phyloP scores from a whole-genome alignment of 2,113 vertebrate species.

The Paradisaea rubra region DNA sequence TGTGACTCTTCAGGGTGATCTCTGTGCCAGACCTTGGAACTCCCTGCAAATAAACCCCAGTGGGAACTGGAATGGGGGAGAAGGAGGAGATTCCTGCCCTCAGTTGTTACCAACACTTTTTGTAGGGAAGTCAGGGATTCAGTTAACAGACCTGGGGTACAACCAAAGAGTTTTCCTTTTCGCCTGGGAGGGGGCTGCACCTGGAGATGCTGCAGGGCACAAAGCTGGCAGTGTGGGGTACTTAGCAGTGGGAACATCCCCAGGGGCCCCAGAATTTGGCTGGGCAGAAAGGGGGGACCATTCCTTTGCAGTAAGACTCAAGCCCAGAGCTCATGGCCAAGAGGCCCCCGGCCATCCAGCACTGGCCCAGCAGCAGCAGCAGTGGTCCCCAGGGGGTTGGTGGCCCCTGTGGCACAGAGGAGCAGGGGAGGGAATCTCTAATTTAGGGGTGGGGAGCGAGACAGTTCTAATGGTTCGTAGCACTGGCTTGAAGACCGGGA shows the following conservation, averaged over 20 bases:
- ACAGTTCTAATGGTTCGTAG: background rate
- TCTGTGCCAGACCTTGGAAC: background rate
- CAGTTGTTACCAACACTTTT: background rate
- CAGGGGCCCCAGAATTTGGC: background rate
- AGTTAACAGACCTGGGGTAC: background rate
- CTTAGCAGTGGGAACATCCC: background rate
- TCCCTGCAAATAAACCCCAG: background rate
- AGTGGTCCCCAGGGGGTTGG: background rate
- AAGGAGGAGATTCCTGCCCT: background rate
- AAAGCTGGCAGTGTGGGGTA: background rate
- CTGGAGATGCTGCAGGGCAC: background rate
- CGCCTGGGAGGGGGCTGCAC: background rate
- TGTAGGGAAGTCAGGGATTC: background rate
- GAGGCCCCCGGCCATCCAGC: background rate
- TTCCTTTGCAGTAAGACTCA: background rate
- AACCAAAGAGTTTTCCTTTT: background rate
- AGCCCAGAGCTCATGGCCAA: background rate
- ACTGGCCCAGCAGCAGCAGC: background rate
- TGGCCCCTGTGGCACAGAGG: background rate
- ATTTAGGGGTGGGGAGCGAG: fast-evolving
- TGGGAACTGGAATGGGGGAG: fast-evolving
- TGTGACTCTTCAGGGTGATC: too few species aligned
- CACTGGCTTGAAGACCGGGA: background rate
- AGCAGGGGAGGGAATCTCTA: background rate
- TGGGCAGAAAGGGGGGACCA: background rate